Base-by-base conservation (phyloP, 2,113 vertebrate species). In the Bolborhynchus lineola region DNA sequence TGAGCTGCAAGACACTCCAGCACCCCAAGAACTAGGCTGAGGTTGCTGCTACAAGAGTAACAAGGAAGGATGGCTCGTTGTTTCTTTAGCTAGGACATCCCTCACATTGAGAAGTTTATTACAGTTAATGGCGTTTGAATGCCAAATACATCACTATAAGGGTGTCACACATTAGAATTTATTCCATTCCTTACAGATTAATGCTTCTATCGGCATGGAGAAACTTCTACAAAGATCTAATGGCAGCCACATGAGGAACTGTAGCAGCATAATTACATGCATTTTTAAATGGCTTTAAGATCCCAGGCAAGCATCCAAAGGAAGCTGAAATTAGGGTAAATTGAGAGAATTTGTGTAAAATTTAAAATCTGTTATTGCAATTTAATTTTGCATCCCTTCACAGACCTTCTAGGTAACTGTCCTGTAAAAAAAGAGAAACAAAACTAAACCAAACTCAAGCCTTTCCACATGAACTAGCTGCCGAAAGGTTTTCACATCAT, bases 221-320 rank as follows among this genome's bases (percentile, higher is more conserved):
- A 82, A 93, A 91, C 72, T 84, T 92, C n/a, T 39, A 75, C 33
- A 68, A 78, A 92, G 55, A 95, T 62, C 20, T 14, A 88, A 84
- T 2, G 8, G 88, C 77, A 93, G 74, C 26, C 25, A 57, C 21
- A 37, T 1, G 13, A 89, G n/a, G 39, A 85, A 76, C 21, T 42
- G 11, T 57, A 72, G 31, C 41, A 75, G 65, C 42, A 35, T 49
- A 82, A 69, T 64, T 82, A 68, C 39, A 82, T 2, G 7, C 12
- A 42, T 68, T 82, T 87, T 60, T 11, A 5, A 93, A 75, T 79
- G 23, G 33, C 42, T 84, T 91, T 44, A 93, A 82, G 64, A 83
- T 39, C 16, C 25, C 72, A 74, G 25, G 23, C 5, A 31, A 84
- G 33, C 44, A 72, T 28, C 18, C 8, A 11, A 44, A 79, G 42